phyloP scores from a whole-genome alignment of 2,797 vertebrate genomes.

The Hemibagrus guttatus region DNA sequence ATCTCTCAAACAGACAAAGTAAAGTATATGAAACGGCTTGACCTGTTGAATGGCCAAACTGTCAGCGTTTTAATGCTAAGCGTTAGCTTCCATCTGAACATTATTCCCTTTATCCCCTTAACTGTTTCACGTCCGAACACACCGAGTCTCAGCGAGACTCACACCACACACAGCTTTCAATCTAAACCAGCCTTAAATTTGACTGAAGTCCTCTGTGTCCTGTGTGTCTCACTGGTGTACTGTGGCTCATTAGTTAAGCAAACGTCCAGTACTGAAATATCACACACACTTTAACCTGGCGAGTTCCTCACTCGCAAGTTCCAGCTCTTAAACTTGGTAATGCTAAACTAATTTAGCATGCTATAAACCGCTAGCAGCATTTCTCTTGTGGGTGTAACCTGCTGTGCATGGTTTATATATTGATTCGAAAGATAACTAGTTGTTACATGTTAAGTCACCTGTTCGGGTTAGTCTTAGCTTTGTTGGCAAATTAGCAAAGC shows the following conservation, averaged over 20 bases:
- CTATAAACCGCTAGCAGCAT: background rate
- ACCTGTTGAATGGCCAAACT: background rate
- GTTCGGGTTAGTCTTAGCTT: background rate
- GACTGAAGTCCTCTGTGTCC: background rate
- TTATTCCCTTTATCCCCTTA: background rate
- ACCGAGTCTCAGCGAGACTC: background rate
- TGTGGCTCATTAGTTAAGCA: background rate
- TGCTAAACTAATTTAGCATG: background rate
- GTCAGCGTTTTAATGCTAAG: background rate
- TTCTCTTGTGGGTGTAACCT: background rate
- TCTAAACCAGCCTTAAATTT: background rate
- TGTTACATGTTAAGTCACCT: background rate
- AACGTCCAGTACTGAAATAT: background rate
- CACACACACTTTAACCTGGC: background rate
- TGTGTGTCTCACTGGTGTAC: slow-evolving; percentile 5
- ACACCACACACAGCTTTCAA: background rate
- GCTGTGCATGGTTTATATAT: background rate
- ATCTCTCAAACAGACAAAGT: background rate
- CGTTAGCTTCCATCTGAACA: background rate
- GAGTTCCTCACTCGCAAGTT: background rate
- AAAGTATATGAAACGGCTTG: background rate
- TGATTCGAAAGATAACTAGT: background rate
- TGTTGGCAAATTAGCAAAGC: background rate
- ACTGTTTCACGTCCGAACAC: background rate
- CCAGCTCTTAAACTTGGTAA: background rate